Evolutionary conservation across 92 coral and sea anemone genomes (phyloP).

Genomic region (Siderastrea radians): DNA sequence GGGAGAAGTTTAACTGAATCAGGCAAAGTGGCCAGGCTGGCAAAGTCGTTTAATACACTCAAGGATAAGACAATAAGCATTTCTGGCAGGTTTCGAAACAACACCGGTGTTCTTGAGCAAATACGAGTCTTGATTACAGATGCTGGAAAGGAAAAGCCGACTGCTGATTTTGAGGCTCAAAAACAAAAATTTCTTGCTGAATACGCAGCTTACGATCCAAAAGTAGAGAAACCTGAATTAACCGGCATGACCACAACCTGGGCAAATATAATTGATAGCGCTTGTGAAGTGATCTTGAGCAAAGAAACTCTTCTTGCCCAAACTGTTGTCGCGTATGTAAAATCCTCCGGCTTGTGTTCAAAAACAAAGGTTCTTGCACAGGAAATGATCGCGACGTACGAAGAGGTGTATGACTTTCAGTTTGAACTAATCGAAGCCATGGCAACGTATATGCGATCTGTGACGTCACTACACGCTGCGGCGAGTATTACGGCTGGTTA

Average conservation of each 20-base stretch:
- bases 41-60: slow-evolving; percentile 8
- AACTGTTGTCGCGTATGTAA: neutral
- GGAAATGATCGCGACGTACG: slow-evolving; percentile 36
- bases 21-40: neutral
- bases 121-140: slow-evolving; percentile 19
- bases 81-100: slow-evolving; percentile 15
- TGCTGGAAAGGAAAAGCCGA: neutral
- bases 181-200: slow-evolving; percentile 30
- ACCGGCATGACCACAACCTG: slow-evolving; percentile 13
- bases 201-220: slow-evolving; percentile 37
- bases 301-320: slow-evolving; percentile 10
- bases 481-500: slow-evolving; percentile 27
- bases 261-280: slow-evolving; percentile 25
- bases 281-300: slow-evolving; percentile 16
- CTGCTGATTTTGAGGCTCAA: slow-evolving; percentile 22
- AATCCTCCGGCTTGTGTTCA: slow-evolving; percentile 14
- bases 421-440: slow-evolving; percentile 60
- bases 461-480: slow-evolving; percentile 39
- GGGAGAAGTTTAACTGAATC: neutral
- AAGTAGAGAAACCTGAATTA: slow-evolving; percentile 48
- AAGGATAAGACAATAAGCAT: neutral
- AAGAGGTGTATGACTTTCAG: slow-evolving; percentile 58
- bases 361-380: slow-evolving; percentile 54
- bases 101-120: slow-evolving; percentile 17
- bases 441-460: slow-evolving; percentile 56